phyloP scores from a whole-genome alignment of 1,140 invertebrate genomes.

The Megathymus violae region DNA sequence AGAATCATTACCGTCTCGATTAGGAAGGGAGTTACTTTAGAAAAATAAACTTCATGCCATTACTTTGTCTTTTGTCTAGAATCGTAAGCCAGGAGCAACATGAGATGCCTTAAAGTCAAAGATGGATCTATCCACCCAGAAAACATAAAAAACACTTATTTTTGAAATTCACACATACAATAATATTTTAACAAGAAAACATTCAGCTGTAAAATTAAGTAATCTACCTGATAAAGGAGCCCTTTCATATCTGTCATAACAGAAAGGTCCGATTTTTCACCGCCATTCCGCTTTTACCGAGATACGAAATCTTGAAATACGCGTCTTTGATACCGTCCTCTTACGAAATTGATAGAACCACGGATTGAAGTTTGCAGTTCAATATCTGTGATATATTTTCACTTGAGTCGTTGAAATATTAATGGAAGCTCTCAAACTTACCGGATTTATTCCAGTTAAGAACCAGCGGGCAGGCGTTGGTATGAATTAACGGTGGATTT shows the following conservation, averaged over 20 bases:
- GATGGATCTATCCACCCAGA: no score
- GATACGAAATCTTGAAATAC: conserved; percentile 39
- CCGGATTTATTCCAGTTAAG: conserved; percentile 35
- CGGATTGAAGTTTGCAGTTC: conserved; percentile 45
- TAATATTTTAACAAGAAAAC: no score
- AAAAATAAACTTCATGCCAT: no score
- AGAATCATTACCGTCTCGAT: no score
- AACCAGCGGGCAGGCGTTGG: conserved; percentile 25
- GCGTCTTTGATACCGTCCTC: conserved; percentile 40
- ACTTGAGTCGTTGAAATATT: conserved; percentile 50
- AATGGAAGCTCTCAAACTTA: conserved; percentile 51
- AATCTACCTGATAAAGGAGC: no score
- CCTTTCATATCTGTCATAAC: background rate
- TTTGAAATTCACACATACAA: no score
- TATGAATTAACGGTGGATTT: conserved; percentile 30
- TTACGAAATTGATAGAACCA: conserved; percentile 45
- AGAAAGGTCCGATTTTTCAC: background rate
- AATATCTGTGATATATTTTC: conserved; percentile 54
- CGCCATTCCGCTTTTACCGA: conserved; percentile 9
- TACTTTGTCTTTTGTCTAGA: no score
- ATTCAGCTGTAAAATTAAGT: no score
- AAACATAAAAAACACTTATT: no score
- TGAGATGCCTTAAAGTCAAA: no score
- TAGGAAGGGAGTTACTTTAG: no score
- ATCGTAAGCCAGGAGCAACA: no score